Evolutionary conservation across 2,888 invertebrate genomes (phyloP).

Genomic region (Eucriotettix oculatus): DNA sequence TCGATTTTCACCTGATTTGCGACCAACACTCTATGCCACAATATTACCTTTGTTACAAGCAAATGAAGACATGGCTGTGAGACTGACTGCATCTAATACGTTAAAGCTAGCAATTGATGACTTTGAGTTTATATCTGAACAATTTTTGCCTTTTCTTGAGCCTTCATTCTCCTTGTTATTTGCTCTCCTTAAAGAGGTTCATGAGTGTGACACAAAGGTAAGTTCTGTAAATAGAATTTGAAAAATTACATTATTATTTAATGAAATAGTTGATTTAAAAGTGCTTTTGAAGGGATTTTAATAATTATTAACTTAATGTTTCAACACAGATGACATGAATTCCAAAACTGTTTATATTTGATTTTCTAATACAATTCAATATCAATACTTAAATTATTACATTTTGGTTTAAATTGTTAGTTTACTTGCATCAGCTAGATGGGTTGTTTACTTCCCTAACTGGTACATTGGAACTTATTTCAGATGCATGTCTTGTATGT

Average conservation of each 20-base stretch:
- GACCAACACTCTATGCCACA: slow-evolving; percentile 67
- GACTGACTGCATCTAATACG: slow-evolving; percentile 72
- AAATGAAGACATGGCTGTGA: slow-evolving; percentile 75
- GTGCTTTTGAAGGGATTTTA: too few relatives aligned
- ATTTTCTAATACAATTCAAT: neutral
- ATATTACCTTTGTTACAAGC: slow-evolving; percentile 53
- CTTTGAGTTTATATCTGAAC: slow-evolving; percentile 77
- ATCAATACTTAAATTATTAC: neutral
- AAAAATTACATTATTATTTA: neutral
- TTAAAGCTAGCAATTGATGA: slow-evolving; percentile 74
- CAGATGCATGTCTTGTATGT: slow-evolving; percentile 83
- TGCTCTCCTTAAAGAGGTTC: slow-evolving; percentile 66
- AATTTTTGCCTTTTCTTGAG: slow-evolving; percentile 70
- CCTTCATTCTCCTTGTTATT: slow-evolving; percentile 65
- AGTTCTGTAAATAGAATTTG: neutral
- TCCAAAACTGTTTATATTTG: neutral
- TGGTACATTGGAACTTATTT: slow-evolving; percentile 11
- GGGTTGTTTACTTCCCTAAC: neutral
- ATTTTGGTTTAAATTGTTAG: neutral
- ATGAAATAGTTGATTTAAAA: neutral
- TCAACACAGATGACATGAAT: too few relatives aligned
- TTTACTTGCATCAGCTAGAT: neutral
- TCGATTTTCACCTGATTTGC: slow-evolving; percentile 57
- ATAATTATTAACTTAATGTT: too few relatives aligned
- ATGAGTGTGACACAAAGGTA: slow-evolving; percentile 85